phyloP scores from a whole-genome alignment of 1,140 invertebrate genomes.

The Batillaria attramentaria region DNA sequence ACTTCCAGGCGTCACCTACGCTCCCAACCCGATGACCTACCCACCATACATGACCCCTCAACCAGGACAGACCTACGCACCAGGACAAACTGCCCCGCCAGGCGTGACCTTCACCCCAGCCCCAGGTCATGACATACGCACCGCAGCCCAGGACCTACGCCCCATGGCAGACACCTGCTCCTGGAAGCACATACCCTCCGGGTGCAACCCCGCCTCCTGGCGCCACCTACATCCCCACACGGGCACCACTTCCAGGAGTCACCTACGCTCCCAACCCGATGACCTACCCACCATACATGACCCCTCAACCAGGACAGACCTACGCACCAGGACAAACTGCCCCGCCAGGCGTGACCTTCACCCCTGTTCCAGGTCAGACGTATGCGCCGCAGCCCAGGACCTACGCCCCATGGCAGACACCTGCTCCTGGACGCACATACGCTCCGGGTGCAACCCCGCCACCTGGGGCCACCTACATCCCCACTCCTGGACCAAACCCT shows the following conservation, averaged over 20 bases:
- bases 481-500: neutral
- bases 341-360: conserved; percentile 24
- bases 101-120: neutral
- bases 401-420: conserved; percentile 30
- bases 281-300: conserved; percentile 33
- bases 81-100: neutral
- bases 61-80: neutral
- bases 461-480: neutral
- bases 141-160: too few relatives aligned
- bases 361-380: conserved; percentile 52
- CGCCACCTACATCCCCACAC: neutral
- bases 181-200: too few relatives aligned
- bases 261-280: conserved; percentile 7
- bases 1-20: too few relatives aligned
- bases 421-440: conserved; percentile 39
- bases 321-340: conserved; percentile 48
- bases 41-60: neutral
- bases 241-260: too few relatives aligned
- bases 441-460: conserved; percentile 28
- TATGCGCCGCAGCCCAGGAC: conserved; percentile 40
- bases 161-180: too few relatives aligned
- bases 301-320: conserved; percentile 37
- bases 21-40: neutral
- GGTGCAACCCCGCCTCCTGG: too few relatives aligned
- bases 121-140: neutral